Evolutionary conservation across 2,888 invertebrate genomes (phyloP).

Genomic region (Bruchidius siliquastri): DNA sequence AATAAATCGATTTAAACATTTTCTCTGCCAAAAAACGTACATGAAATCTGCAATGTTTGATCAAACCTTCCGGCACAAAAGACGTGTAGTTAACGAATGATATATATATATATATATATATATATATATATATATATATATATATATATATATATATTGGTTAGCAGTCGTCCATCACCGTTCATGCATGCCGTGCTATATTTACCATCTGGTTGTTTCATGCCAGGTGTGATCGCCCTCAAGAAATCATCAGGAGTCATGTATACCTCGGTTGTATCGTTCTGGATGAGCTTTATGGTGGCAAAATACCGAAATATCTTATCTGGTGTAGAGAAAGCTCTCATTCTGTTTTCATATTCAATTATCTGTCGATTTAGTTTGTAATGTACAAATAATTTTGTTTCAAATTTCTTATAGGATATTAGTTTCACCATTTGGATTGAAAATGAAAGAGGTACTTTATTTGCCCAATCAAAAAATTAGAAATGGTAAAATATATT

Average conservation of each 20-base stretch:
- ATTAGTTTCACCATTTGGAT: too few relatives aligned
- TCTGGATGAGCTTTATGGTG: constrained; percentile 74
- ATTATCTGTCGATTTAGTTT: constrained; percentile 65
- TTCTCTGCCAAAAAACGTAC: too few relatives aligned
- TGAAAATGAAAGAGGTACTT: constrained; percentile 9
- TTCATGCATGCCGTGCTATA: constrained; percentile 1
- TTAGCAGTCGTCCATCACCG: background rate
- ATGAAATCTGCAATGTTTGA: too few relatives aligned
- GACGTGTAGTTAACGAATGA: too few relatives aligned
- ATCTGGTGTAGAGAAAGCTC: constrained; percentile 95
- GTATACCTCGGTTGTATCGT: constrained; percentile 70
- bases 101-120: too few relatives aligned
- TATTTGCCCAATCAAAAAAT: too few relatives aligned
- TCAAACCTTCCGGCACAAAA: background rate
- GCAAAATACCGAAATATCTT: constrained; percentile 99
- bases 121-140: too few relatives aligned
- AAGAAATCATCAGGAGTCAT: constrained; percentile 99
- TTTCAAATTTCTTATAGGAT: constrained; percentile 23
- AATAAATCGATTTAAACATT: too few relatives aligned
- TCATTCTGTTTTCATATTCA: constrained; percentile 95
- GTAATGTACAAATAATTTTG: constrained; percentile 29
- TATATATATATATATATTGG: too few relatives aligned
- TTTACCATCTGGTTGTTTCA: constrained; percentile 95
- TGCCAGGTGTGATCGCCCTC: constrained; percentile 91
- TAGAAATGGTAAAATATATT: too few relatives aligned